Evolutionary conservation across 53 echinoderm and acorn worm genomes (phyloP), one percentile per base, ranked within the genome.

Genomic region (Holothuria scabra): DNA sequence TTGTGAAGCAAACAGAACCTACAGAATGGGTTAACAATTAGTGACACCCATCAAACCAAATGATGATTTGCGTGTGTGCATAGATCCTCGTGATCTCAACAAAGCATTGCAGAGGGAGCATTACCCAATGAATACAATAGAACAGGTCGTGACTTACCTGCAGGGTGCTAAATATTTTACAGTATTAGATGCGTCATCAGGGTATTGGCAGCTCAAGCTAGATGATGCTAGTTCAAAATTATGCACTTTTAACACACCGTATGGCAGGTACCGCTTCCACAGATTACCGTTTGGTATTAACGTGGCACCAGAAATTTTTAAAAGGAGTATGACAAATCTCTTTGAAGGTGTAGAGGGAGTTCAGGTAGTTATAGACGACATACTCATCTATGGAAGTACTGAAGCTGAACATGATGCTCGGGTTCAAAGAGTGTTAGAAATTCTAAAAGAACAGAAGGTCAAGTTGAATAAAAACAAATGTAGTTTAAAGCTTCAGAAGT

Each of bases 231-330:
- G 83, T 28, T 75, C 65, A 2, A 64, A 82, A 37, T 44, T 90
- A 25, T 75, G 75, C 44, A 86, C 86, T 10, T 90, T 90, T 65
- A 82, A 90, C 44, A 83, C 86, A 21, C 83, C 86, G 12, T 83
- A 72, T 34, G 86, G 83, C 4, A 86, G 90, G 48, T 86, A 90
- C 48, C 13, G 86, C 0, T 86, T 65, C 46, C 1, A 32, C 19
- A 63, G 86, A 28, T 56, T 90, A 56, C 90, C 86, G 9, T 86
- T 86, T 49, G 86, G 90, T 16, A 66, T 90, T 28, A 83, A 82
- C 31, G 65, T 64, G 35, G 83, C 90, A 28, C 85, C 86, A n/a
- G 86, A 90, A 49, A 55, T 86, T 30, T 85, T 80, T 46, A 60
- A 89, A 22, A 75, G 76, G 28, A 55, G 66, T 34, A 63, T 79